Evolutionary conservation across 2,888 invertebrate species (phyloP), one percentile per base, ranked within the genome.

Genomic region (Pammene aurita): DNA sequence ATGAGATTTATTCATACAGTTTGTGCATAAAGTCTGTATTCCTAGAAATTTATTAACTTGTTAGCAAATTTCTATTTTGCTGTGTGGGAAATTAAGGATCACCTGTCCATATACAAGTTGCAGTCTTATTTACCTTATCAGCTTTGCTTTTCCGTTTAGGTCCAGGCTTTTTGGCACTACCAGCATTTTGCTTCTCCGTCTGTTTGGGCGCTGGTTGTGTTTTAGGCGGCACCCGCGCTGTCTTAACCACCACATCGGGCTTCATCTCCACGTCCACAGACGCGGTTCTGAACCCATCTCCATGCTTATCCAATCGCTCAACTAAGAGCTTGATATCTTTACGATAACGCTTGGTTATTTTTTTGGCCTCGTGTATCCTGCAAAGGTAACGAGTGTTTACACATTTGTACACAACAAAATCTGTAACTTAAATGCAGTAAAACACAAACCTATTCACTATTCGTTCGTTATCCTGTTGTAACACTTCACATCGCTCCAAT

Each of bases 391-490:
- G 64, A 73, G 52, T 76, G 70, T 66, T 66, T 76, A 76, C 73
- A 77, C 65, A 76, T 64, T 58, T 71, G 67, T 66, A 35, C 69
- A 68, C 72, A 72, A 73, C 72, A 48, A 62, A 77, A 71, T 73
- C 61, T 68, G 58, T 46, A 75, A 66, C 34, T 76, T 72, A 71
- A 75, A 75, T 74, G 71, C 70, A 55, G 73, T 58, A 73, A 77
- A 81, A 82, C 77, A 84, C 85, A 78, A 82, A 94, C 94, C 94
- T 94, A 87, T 94, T 94, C 69, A 96, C 94, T 74, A 96, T 90
- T 85, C 95, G 93, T 84, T 96, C 96, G 85, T 96, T 96, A 81
- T 96, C 95, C 93, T 96, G 95, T 82, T 96, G 96, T 75, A 96
- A 90, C 76, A 95, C 94, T 88, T 95, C 95, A 86, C 96, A 96